A percentile compares a stretch with the other conserved stretches of the same genome.
Conservation (phyloP, 2,797 vertebrate species). For the Paedocypris micromegethes region DNA sequence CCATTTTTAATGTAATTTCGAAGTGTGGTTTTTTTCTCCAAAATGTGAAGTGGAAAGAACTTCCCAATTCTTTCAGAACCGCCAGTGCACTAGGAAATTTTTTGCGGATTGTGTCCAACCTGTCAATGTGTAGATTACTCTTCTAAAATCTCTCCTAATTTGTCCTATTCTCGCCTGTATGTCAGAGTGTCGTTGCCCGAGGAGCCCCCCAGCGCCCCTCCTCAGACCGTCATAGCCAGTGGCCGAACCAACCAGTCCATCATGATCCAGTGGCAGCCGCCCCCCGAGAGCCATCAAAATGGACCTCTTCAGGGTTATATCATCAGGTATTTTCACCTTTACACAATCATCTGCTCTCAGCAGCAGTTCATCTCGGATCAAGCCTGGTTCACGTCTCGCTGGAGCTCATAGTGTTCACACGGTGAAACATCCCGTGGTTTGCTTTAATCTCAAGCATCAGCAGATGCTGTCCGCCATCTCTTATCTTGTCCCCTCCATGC, state of each 20-base stretch:
- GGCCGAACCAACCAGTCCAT: constrained; percentile 98
- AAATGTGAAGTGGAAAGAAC: too few species aligned
- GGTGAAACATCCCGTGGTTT: background rate
- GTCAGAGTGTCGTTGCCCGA: constrained; percentile 87
- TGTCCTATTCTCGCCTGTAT: constrained; percentile 11
- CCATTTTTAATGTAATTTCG: too few species aligned
- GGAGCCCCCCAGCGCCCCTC: constrained; percentile 90
- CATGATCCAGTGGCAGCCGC: constrained; percentile 97
- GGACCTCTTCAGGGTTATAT: constrained; percentile 91
- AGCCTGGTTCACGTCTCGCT: background rate
- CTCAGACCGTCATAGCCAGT: constrained; percentile 92
- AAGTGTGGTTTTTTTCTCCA: too few species aligned
- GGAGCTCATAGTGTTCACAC: constrained; percentile 6
- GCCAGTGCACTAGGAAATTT: too few species aligned
- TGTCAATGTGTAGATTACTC: background rate
- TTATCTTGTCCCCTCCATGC: background rate
- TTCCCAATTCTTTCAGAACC: too few species aligned
- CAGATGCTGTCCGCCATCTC: constrained; percentile 7
- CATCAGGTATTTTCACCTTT: constrained; percentile 75
- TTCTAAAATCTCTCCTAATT: constrained; percentile 26
- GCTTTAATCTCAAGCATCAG: background rate
- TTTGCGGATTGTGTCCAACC: too few species aligned
- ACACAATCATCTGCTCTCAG: constrained; percentile 28
- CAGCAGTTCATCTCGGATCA: background rate
- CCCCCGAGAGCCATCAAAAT: constrained; percentile 90